Evolutionary conservation across 2,797 vertebrate species (phyloP), one percentile per base, ranked within the genome.

Genomic region (Tauraco hartlaubi): DNA sequence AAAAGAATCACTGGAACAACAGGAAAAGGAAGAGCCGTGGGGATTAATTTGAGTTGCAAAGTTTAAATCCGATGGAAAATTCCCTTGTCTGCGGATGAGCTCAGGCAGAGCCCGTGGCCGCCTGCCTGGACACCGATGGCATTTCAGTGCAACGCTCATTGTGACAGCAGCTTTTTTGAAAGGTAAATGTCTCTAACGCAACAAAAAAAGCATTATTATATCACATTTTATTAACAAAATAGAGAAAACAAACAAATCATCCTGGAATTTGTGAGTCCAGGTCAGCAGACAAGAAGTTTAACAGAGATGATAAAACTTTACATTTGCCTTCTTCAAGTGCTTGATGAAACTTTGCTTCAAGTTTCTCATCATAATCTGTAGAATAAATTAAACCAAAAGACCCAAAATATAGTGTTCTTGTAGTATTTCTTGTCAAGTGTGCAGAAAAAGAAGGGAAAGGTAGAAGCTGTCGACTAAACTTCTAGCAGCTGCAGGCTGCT

Each of bases 321-420:
- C 6, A 4, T 64, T 87, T 58, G 17, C 25, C 31, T 52, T 81
- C 35, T 52, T n/a, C 20, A 63, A 33, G 28, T 52, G 11, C 43
- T 71, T 41, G 10, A 19, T 35, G 43, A 51, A 71, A 54, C 37
- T 43, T 76, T 64, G 29, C 52, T 74, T 25, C 51, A 46, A 52
- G 15, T 59, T 69, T 44, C 28, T 55, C 4, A 51, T 39, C 28
- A 28, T 33, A 31, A 41, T 13, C 21, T 23, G 11, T 5, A 59
- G 26, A 51, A 75, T 9, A 46, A 76, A 25, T 22, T 15, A 33
- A 83, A 48, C 4, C 28, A 23, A 41, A 90, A 72, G 26, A 48
- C 41, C 17, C 6, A 2, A 12, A 37, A 3, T 11, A 4, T 28
- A 5, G 28, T 20, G 23, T 43, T 12, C 1, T 1, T 28, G 5